Percentiles rank a stretch among this genome's conserved stretches.
Evolutionary conservation across 2,113 vertebrate species (phyloP).

Genomic region (Larimichthys polyactis): DNA sequence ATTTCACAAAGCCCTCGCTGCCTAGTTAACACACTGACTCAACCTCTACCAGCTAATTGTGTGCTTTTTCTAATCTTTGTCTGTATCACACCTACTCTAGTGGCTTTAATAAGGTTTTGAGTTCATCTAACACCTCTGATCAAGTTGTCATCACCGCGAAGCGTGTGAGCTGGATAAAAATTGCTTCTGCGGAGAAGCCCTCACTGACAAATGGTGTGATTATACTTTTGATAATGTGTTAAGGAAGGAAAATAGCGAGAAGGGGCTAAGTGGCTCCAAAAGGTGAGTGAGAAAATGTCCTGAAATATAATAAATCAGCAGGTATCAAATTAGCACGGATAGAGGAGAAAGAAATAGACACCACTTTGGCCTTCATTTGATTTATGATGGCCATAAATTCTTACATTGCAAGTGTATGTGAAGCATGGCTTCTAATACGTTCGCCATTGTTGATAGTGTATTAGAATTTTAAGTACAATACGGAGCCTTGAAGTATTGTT

Average conservation of each 20-base stretch:
- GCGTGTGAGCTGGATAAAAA: constrained; percentile 13
- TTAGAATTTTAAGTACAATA: constrained; percentile 38
- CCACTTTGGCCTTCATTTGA: constrained; percentile 56
- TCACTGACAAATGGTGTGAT: constrained; percentile 46
- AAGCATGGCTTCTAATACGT: constrained; percentile 17
- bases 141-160: constrained; percentile 49
- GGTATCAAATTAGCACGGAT: constrained; percentile 62
- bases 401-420: constrained; percentile 22
- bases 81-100: constrained; percentile 32
- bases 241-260: constrained; percentile 24
- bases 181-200: background rate
- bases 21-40: background rate
- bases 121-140: constrained; percentile 68
- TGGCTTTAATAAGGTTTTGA: constrained; percentile 37
- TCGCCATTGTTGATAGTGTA: constrained; percentile 24
- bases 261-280: constrained; percentile 34
- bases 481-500: constrained; percentile 45
- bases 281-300: constrained; percentile 31
- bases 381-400: constrained; percentile 62
- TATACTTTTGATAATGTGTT: constrained; percentile 37
- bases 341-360: constrained; percentile 25
- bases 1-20: constrained; percentile 10
- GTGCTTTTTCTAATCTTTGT: constrained; percentile 25
- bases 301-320: constrained; percentile 56
- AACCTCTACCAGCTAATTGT: constrained; percentile 36